Conservation (phyloP, 2,888 invertebrate genomes). For the Oxyscelio sp. region DNA sequence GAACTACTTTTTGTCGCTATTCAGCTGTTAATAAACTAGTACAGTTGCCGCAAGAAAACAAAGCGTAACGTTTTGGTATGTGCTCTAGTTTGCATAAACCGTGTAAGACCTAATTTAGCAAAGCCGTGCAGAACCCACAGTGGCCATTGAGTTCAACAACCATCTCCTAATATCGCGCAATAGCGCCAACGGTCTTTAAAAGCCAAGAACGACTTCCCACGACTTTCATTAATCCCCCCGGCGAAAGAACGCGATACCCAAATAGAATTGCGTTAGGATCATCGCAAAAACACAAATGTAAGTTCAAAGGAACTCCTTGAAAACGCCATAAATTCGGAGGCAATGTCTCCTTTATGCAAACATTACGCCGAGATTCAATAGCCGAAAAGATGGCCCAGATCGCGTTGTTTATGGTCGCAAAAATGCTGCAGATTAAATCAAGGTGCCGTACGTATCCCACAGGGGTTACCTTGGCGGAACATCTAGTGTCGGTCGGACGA, state of each 20-base stretch:
- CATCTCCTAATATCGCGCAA: too few relatives aligned
- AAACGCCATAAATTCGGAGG: constrained; percentile 56
- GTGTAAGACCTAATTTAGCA: too few relatives aligned
- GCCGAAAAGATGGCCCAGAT: constrained; percentile 60
- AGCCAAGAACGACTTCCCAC: too few relatives aligned
- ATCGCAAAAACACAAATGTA: constrained; percentile 43
- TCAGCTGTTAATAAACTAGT: too few relatives aligned
- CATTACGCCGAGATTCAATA: constrained; percentile 77
- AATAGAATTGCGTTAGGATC: constrained; percentile 23
- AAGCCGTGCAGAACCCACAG: too few relatives aligned
- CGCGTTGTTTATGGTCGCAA: constrained; percentile 78
- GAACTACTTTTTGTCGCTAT: too few relatives aligned
- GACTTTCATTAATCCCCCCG: constrained; percentile 31
- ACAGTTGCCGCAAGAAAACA: too few relatives aligned
- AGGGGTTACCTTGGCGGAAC: constrained; percentile 82
- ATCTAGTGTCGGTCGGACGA: constrained; percentile 84
- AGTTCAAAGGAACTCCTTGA: constrained; percentile 23
- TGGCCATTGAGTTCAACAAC: too few relatives aligned
- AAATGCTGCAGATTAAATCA: constrained; percentile 83
- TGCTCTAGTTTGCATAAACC: too few relatives aligned
- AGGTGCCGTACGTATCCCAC: constrained; percentile 78
- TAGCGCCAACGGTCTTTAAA: too few relatives aligned
- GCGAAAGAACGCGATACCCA: not conserved
- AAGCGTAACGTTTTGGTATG: too few relatives aligned
- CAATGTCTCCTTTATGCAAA: constrained; percentile 53